Conservation (phyloP, 35 echinoderm and acorn worm genomes). For the Stichopus chloronotus region DNA sequence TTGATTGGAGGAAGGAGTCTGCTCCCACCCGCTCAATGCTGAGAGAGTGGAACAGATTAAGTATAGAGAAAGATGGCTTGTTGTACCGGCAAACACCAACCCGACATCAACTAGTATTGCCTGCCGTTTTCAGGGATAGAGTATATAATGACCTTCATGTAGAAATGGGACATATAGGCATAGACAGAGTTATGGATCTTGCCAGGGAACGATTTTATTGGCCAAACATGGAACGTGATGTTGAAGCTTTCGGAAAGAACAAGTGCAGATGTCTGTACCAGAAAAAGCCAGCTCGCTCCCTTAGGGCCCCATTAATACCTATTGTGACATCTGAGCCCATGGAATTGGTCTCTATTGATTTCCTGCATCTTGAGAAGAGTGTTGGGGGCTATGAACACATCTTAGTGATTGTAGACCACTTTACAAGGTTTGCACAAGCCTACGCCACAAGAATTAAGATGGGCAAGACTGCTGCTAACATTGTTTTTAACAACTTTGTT, state of each 20-base stretch:
- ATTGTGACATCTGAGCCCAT: conserved; percentile 54
- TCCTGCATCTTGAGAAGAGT: conserved; percentile 60
- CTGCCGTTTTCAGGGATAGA: not conserved
- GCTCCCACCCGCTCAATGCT: not conserved
- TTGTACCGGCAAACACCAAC: conserved; percentile 38
- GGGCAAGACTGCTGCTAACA: conserved; percentile 42
- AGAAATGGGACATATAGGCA: conserved; percentile 72
- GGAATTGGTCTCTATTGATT: too few species aligned
- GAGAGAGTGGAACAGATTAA: conserved; percentile 59
- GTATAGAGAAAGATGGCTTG: conserved; percentile 58
- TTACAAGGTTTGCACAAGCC: conserved; percentile 63
- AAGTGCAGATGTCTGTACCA: conserved; percentile 59
- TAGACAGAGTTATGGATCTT: conserved; percentile 39
- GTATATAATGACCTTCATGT: conserved; percentile 61
- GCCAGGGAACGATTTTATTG: conserved; percentile 65
- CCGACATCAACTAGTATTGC: conserved; percentile 61
- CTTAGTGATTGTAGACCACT: conserved; percentile 62
- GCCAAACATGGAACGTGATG: conserved; percentile 51
- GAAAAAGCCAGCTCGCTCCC: conserved; percentile 45
- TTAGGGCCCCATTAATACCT: conserved; percentile 47
- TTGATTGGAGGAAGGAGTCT: not conserved
- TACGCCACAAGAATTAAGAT: conserved; percentile 58
- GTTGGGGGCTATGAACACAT: conserved; percentile 61
- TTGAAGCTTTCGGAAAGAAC: conserved; percentile 53
- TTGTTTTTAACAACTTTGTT: conserved; percentile 69